A percentile compares a stretch with the other conserved stretches of the same genome.
Conservation (phyloP, 1,140 invertebrate genomes). For the Danaus plexippus region DNA sequence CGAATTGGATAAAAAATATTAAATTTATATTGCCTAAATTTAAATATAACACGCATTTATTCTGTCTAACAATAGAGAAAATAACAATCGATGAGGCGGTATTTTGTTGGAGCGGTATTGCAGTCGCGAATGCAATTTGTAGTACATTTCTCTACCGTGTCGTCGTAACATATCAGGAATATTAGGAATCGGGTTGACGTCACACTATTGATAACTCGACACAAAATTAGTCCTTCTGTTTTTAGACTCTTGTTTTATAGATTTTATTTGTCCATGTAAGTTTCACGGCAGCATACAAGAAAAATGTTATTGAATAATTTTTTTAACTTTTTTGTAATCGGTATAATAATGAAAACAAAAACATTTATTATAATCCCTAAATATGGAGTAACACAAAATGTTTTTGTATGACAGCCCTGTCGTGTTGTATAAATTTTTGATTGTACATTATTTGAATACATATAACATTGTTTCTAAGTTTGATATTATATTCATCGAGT, state of each 20-base stretch:
- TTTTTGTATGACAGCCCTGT: too few species aligned
- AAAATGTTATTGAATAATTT: too few species aligned
- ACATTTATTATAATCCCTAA: too few species aligned
- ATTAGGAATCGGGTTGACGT: conserved; percentile 50
- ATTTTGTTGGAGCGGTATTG: conserved; percentile 40
- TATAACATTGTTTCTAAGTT: not conserved
- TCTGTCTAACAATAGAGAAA: conserved; percentile 42
- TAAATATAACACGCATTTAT: conserved; percentile 29
- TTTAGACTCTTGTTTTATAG: conserved; percentile 24
- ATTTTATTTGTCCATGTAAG: conserved; percentile 21
- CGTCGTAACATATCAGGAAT: conserved; percentile 49
- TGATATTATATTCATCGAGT: too few species aligned
- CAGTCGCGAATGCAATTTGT: conserved; percentile 58
- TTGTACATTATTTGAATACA: too few species aligned
- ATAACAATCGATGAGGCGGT: conserved; percentile 49
- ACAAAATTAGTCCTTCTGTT: conserved; percentile 52
- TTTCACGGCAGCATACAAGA: too few species aligned
- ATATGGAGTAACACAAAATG: too few species aligned
- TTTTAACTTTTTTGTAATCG: too few species aligned
- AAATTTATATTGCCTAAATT: not conserved
- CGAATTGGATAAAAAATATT: too few species aligned
- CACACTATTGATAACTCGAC: conserved; percentile 50
- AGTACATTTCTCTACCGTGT: conserved; percentile 58
- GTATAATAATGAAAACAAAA: too few species aligned
- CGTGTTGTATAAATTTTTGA: too few species aligned